Conservation (phyloP, 2,797 vertebrate species). For the Ara ararauna region DNA sequence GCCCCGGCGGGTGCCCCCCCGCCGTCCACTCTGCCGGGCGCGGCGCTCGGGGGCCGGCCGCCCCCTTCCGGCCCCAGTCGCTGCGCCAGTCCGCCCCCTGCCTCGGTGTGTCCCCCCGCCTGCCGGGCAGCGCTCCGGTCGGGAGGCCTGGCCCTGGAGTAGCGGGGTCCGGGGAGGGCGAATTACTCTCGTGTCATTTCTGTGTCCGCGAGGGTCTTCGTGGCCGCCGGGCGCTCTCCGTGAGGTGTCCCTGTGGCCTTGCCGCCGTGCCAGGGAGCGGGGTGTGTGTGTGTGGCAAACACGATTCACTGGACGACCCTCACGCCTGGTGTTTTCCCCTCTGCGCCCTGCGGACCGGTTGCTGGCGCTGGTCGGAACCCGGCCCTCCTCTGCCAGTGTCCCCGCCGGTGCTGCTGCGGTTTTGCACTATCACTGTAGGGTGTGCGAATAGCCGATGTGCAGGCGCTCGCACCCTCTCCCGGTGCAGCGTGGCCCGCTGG, state of each 20-base stretch:
- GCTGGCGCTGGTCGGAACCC: not conserved
- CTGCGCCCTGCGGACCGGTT: not conserved
- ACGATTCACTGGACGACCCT: not conserved
- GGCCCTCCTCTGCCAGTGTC: not conserved
- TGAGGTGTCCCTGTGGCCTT: not conserved
- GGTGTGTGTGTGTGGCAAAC: not conserved
- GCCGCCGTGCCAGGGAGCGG: not conserved
- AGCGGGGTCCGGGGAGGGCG: not conserved
- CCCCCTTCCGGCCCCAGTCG: not conserved
- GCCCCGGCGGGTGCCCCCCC: not conserved
- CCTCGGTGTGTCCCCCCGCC: too few species aligned
- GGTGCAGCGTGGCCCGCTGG: not conserved
- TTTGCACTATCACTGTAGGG: not conserved
- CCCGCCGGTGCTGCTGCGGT: not conserved
- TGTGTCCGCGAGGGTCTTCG: not conserved
- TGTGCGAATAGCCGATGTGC: not conserved
- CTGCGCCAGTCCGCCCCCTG: not conserved
- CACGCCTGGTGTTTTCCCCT: rapidly evolving
- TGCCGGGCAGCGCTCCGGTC: not conserved
- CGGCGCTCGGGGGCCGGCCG: not conserved
- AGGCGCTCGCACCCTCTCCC: not conserved
- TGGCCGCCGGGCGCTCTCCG: not conserved
- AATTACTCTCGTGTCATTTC: not conserved
- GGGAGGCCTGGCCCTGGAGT: not conserved
- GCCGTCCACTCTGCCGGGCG: too few species aligned